phyloP scores from a whole-genome alignment of 2,113 vertebrate genomes.

The Microcebus lehilahytsara region DNA sequence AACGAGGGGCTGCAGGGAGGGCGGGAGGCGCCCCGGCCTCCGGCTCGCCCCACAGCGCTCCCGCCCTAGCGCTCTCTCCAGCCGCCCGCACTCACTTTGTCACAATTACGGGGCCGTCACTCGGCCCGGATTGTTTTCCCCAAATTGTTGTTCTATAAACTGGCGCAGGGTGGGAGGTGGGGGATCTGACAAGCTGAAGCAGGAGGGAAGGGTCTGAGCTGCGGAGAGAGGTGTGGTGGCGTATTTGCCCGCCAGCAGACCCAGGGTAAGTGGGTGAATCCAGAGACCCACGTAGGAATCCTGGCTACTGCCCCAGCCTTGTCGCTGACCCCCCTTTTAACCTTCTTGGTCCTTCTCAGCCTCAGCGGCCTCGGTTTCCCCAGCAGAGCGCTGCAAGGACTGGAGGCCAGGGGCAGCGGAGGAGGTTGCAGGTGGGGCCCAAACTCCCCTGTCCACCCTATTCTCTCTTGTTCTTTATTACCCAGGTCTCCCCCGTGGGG shows the following conservation, averaged over 20 bases:
- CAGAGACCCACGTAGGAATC: neutral
- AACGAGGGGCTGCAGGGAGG: conserved; percentile 33
- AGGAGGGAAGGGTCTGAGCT: neutral
- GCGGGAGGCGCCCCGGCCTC: neutral
- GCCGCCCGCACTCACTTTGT: conserved; percentile 76
- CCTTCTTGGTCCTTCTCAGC: neutral
- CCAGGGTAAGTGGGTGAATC: neutral
- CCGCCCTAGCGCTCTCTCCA: conserved; percentile 55
- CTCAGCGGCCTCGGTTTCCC: conserved; percentile 45
- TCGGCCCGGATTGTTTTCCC: conserved; percentile 77
- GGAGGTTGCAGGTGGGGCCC: neutral
- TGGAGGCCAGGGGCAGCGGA: neutral
- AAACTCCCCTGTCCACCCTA: neutral
- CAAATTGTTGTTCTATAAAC: conserved; percentile 78
- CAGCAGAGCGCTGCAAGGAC: neutral
- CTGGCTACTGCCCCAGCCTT: neutral
- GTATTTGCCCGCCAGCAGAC: neutral
- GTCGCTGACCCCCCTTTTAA: neutral
- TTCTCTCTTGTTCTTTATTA: neutral
- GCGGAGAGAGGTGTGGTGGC: neutral
- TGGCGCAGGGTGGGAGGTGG: conserved; percentile 37
- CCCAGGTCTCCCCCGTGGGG: neutral
- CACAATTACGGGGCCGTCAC: conserved; percentile 81
- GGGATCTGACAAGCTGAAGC: neutral
- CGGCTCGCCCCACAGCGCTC: conserved; percentile 36